A percentile compares a stretch with the other conserved stretches of the same genome.
phyloP scores from a whole-genome alignment of 2,888 invertebrate species.

The Sinodicranocentrus sp. region DNA sequence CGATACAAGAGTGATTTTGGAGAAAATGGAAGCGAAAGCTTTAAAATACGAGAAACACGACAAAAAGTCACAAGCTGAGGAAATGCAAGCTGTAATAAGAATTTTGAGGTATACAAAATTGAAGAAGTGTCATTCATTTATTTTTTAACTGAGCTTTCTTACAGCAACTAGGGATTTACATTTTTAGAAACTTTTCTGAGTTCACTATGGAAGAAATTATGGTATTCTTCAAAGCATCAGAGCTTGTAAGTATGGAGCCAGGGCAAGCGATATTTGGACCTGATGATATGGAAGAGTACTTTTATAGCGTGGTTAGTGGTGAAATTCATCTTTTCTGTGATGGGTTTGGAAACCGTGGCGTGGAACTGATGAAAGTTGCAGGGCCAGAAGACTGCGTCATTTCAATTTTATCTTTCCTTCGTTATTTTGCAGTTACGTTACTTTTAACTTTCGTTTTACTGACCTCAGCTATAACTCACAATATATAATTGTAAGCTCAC shows the following conservation, averaged over 20 bases:
- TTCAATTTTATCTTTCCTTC: constrained; percentile 25
- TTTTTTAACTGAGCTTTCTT: not conserved
- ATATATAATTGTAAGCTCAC: not conserved
- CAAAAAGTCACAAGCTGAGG: constrained; percentile 15
- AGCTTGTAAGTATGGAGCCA: constrained; percentile 32
- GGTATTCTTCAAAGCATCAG: constrained; percentile 49
- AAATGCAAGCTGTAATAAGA: constrained; percentile 28
- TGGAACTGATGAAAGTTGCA: constrained; percentile 44
- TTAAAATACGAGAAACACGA: not conserved
- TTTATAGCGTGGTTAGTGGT: constrained; percentile 48
- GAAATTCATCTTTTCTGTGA: constrained; percentile 49
- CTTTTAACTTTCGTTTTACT: not conserved
- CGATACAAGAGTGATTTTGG: constrained; percentile 31
- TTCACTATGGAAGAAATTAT: constrained; percentile 45
- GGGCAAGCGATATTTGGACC: constrained; percentile 34
- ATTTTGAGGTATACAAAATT: constrained; percentile 35
- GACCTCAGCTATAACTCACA: not conserved
- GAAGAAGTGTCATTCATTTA: not conserved
- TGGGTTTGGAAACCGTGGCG: constrained; percentile 11
- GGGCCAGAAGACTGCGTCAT: constrained; percentile 42
- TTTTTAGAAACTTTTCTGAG: constrained; percentile 45
- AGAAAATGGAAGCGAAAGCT: constrained; percentile 48
- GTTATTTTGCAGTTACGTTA: constrained; percentile 24
- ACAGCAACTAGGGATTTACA: not conserved
- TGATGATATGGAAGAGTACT: constrained; percentile 35